These are phyloP conservation scores for Amiota communis DNA, from an alignment of 2,888 invertebrate species.

Conservation along the genomic window DNA sequence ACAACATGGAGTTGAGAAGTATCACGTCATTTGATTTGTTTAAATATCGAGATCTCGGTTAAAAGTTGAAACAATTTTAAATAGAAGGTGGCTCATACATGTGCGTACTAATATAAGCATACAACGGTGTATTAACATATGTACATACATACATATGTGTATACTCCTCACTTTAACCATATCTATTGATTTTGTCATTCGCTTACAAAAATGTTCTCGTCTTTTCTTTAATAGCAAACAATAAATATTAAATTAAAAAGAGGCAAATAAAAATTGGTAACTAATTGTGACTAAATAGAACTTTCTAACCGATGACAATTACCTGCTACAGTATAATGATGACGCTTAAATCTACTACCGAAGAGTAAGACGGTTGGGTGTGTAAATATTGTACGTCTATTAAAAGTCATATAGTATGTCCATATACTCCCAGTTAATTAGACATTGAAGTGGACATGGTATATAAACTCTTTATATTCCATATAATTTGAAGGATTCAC, in stretches of 20 bases:
- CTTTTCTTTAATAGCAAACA: neutral
- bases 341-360: too few species aligned
- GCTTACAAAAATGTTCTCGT: neutral
- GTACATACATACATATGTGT: too few species aligned
- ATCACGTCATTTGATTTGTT: neutral
- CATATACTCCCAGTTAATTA: too few species aligned
- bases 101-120: neutral
- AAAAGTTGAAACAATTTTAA: neutral
- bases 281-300: too few species aligned
- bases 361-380: too few species aligned
- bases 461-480: too few species aligned
- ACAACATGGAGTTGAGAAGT: neutral
- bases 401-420: too few species aligned
- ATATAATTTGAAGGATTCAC: neutral
- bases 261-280: neutral
- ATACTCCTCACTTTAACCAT: too few species aligned
- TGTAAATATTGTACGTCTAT: too few species aligned
- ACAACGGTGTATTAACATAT: neutral
- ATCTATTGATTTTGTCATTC: neutral
- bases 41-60: neutral
- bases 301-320: too few species aligned
- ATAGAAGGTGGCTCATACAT: neutral
- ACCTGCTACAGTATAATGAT: too few species aligned
- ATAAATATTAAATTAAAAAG: neutral
- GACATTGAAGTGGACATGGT: too few species aligned